These are phyloP conservation scores for Eudemis profundana DNA, from an alignment of 2,888 invertebrate genomes.

Conservation along the genomic window DNA sequence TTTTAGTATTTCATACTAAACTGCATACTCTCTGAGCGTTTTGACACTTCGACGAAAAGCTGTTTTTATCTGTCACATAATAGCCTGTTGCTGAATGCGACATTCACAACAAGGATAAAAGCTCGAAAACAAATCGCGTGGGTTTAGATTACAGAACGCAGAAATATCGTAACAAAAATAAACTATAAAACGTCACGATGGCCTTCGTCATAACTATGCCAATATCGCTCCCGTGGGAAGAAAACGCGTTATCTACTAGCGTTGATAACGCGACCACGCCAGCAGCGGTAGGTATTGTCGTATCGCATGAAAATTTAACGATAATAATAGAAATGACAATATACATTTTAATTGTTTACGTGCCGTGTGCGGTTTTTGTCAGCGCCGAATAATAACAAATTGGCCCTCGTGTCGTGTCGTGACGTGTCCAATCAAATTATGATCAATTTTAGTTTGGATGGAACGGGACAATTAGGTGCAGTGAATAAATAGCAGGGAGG, in stretches of 20 bases:
- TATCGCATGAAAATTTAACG: conserved; percentile 49
- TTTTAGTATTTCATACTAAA: too few relatives aligned
- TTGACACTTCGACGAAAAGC: too few relatives aligned
- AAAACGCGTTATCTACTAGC: conserved; percentile 67
- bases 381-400: conserved; percentile 68
- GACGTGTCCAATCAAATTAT: conserved; percentile 65
- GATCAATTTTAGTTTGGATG: conserved; percentile 62
- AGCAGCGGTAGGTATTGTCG: conserved; percentile 42
- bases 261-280: conserved; percentile 63
- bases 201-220: conserved; percentile 26
- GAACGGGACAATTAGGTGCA: conserved; percentile 46
- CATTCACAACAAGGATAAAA: conserved; percentile 27
- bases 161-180: conserved; percentile 33
- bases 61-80: too few relatives aligned
- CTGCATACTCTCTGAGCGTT: too few relatives aligned
- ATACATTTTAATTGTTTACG: conserved; percentile 75
- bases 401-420: conserved; percentile 60
- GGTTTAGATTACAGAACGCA: conserved; percentile 4
- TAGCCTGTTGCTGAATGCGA: background rate
- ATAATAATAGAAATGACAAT: conserved; percentile 62
- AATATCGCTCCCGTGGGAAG: conserved; percentile 76
- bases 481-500: conserved; percentile 47
- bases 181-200: conserved; percentile 26
- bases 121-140: conserved; percentile 20
- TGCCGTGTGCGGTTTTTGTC: conserved; percentile 69